Base-by-base conservation (phyloP, 2,888 invertebrate genomes). In the Sycophila texana region DNA sequence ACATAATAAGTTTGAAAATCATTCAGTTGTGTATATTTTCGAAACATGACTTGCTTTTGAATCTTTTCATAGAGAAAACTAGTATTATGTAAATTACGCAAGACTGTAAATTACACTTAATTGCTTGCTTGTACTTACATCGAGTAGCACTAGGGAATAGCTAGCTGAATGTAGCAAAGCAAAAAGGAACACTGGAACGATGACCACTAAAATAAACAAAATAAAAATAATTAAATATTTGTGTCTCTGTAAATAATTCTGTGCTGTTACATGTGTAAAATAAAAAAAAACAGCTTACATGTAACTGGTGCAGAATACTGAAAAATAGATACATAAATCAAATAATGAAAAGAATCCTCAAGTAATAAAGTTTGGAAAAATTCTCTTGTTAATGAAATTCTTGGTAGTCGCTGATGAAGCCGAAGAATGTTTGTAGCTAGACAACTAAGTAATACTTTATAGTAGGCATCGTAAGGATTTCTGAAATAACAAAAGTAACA, bases 301-400 rank as follows among this genome's bases (percentile, higher is more conserved):
- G 98, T 94, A 73, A 97, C 94, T 39, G 99, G 98, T 77, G 95
- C 92, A 53, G 96, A 95, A 90, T 96, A 97, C 87, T 99, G 93
- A 91, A 99, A 99, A 88, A 99, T 97, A 85, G 98, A 92, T 65
- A 98, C 97, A 91, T 96, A 99, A 92, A 99, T 95, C 83, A 99
- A 92, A 89, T 99, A 99, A 90, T 99, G 99, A 82, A 97, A 98
- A 86, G 98, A 98, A 91, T 97, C 97, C 91, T 99, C 99, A 30
- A 95, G 90, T 86, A 97, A 92, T 84, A 99, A 92, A 71, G 93
- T 91, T 10, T 94, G 93, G 80, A 99, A 91, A 91, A 98, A 99
- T 89, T 96, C 96, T 82, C 96, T 92, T 51, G 94, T 96, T 76
- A 99, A 92, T 78, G 95, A 93, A 85, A 98, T 95, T 82, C 94